phyloP scores from a whole-genome alignment of 2,113 vertebrate genomes.

The Drymodes brunneopygia region DNA sequence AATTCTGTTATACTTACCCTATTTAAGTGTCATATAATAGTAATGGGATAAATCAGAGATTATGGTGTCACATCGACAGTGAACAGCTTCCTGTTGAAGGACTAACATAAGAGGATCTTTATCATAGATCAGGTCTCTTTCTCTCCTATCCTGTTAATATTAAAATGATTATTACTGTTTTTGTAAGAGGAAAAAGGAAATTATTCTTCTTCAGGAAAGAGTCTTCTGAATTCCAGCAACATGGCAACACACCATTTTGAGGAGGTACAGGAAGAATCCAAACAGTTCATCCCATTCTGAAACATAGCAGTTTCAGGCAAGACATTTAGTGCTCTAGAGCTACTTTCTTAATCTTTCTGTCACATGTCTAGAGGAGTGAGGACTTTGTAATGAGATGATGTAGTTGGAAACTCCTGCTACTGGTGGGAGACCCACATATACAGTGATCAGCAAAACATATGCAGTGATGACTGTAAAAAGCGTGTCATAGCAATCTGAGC shows the following conservation, averaged over 20 bases:
- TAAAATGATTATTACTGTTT: background rate
- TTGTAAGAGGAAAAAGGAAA: background rate
- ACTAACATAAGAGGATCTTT: background rate
- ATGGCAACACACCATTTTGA: background rate
- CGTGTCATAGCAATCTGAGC: background rate
- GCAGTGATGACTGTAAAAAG: background rate
- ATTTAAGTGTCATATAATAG: background rate
- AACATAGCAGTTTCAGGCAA: background rate
- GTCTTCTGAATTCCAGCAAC: background rate
- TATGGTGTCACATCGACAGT: background rate
- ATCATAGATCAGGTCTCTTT: background rate
- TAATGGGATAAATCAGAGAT: background rate
- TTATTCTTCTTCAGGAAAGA: background rate
- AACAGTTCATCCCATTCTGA: background rate
- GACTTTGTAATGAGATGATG: background rate
- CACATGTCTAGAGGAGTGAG: background rate
- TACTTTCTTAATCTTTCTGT: background rate
- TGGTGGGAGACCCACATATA: background rate
- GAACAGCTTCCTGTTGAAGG: background rate
- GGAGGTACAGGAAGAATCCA: background rate
- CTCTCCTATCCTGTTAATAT: background rate
- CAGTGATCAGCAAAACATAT: background rate
- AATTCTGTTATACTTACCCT: background rate
- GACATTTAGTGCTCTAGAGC: background rate
- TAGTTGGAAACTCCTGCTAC: background rate